phyloP scores from a whole-genome alignment of 2,888 invertebrate genomes.

The Chymomyza amoena region DNA sequence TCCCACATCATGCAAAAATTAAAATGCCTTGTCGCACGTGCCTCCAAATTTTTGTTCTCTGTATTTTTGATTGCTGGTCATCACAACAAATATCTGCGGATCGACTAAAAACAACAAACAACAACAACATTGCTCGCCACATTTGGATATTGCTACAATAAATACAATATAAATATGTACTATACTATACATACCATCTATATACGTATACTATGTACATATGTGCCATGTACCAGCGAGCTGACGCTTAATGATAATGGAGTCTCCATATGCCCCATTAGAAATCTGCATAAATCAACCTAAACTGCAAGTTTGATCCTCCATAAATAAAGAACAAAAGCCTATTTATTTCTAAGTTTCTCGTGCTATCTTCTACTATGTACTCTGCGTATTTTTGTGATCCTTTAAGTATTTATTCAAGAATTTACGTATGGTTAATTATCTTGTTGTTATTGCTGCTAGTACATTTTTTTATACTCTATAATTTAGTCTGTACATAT shows the following conservation, averaged over 20 bases:
- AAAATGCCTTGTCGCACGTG: conserved; percentile 43
- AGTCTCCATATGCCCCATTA: conserved; percentile 60
- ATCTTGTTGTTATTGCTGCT: conserved; percentile 11
- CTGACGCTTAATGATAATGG: conserved; percentile 74
- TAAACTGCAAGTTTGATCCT: conserved; percentile 6
- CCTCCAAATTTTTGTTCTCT: conserved; percentile 43
- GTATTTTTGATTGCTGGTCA: conserved; percentile 36
- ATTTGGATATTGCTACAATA: conserved; percentile 20
- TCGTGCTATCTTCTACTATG: not conserved
- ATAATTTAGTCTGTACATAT: conserved; percentile 18
- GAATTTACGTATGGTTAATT: conserved; percentile 25
- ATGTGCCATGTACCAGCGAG: conserved; percentile 54
- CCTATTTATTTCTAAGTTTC: not conserved
- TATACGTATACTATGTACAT: not conserved
- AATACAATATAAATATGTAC: not conserved
- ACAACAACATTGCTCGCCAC: conserved; percentile 23
- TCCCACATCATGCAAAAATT: conserved; percentile 20
- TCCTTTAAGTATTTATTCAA: conserved; percentile 5
- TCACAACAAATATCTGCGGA: conserved; percentile 21
- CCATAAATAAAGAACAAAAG: not conserved
- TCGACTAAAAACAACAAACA: conserved; percentile 4
- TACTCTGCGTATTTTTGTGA: not conserved
- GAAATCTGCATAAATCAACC: conserved; percentile 34
- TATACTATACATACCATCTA: not conserved
- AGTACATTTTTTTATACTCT: conserved; percentile 7